Evolutionary conservation across 2,113 vertebrate species (phyloP).

Genomic region (Ursus arctos): DNA sequence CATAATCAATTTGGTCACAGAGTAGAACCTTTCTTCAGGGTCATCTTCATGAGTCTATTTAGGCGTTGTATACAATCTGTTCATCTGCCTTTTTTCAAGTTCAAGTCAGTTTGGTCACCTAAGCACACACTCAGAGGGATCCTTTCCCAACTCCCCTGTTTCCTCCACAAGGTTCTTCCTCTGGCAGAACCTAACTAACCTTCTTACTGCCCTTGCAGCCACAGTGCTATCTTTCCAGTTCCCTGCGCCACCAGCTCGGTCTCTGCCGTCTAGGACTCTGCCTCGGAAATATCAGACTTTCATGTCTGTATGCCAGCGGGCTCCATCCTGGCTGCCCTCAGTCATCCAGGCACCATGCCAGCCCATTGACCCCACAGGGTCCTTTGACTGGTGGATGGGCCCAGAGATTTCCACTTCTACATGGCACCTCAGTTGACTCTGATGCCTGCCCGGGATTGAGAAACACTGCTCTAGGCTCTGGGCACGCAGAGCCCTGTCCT

Average conservation of each 20-base stretch:
- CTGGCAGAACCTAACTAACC: background rate
- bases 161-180: background rate
- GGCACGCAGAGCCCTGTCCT: background rate
- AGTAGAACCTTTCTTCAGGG: background rate
- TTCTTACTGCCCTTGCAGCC: background rate
- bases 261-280: background rate
- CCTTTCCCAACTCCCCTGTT: background rate
- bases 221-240: background rate
- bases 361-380: rapidly evolving
- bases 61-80: background rate
- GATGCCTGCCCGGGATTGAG: background rate
- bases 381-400: background rate
- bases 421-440: background rate
- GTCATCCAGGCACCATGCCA: background rate
- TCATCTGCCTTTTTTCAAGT: background rate
- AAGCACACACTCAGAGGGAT: background rate
- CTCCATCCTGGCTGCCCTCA: background rate
- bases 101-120: background rate
- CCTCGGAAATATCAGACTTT: background rate
- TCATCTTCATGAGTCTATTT: background rate
- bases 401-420: background rate
- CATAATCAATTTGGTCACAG: background rate
- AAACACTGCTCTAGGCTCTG: background rate
- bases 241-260: background rate
- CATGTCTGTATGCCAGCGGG: rapidly evolving